Evolutionary conservation across 2,113 vertebrate genomes (phyloP).

Genomic region (Brachionichthys hirsutus): DNA sequence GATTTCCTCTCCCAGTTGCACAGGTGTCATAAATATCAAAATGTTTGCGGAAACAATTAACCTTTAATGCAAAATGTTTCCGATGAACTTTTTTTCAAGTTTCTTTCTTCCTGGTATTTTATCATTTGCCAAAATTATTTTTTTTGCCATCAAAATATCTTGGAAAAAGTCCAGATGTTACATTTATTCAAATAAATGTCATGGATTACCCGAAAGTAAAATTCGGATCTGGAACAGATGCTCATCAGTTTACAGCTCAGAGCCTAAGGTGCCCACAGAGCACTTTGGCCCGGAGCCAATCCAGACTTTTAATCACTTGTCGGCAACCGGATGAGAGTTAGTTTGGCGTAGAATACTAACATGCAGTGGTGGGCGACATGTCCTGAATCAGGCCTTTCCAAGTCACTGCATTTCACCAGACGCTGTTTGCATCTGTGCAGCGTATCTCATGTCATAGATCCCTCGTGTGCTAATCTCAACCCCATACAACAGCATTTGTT

Average conservation of each 20-base stretch:
- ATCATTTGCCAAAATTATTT: constrained; percentile 2
- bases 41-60: constrained; percentile 61
- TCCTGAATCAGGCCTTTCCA: constrained; percentile 55
- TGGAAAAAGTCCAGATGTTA: constrained; percentile 4
- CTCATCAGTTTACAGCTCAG: constrained; percentile 31
- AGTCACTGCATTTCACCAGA: constrained; percentile 32
- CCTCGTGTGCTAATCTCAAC: constrained; percentile 3
- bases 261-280: constrained; percentile 22
- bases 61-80: constrained; percentile 54
- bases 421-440: neutral
- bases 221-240: constrained; percentile 26
- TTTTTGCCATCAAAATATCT: neutral
- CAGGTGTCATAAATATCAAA: constrained; percentile 66
- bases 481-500: neutral
- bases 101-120: too few relatives aligned
- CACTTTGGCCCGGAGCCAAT: constrained; percentile 25
- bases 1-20: constrained; percentile 34
- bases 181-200: constrained; percentile 3
- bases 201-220: constrained; percentile 13
- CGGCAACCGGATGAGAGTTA: constrained; percentile 34
- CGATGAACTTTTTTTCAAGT: constrained; percentile 25
- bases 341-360: constrained; percentile 9
- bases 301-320: constrained; percentile 41
- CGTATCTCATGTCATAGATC: constrained; percentile 16
- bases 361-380: constrained; percentile 40